Conservation (phyloP, 2,888 invertebrate genomes). For the Hedya salicella region DNA sequence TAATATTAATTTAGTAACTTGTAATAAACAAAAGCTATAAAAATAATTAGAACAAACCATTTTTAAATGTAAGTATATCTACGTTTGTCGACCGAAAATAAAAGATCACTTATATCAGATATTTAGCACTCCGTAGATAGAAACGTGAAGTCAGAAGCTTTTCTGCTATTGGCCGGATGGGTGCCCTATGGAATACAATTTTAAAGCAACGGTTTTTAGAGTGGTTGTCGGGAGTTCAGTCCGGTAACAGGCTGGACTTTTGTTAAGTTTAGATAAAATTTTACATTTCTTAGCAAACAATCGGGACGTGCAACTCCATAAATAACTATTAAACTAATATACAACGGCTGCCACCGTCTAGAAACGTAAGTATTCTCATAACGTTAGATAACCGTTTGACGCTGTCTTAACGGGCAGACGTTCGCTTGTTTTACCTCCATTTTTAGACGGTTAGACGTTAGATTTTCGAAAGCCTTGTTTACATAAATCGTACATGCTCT, state of each 20-base stretch:
- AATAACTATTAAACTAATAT: constrained; percentile 55
- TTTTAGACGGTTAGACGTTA: constrained; percentile 73
- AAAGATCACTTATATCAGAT: constrained; percentile 22
- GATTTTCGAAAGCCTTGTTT: constrained; percentile 67
- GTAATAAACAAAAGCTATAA: too few species aligned
- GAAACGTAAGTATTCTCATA: constrained; percentile 66
- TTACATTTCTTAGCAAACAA: constrained; percentile 56
- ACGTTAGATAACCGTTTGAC: constrained; percentile 61
- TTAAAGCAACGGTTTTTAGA: constrained; percentile 80
- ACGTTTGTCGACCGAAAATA: not conserved
- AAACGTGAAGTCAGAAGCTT: constrained; percentile 53
- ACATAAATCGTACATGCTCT: constrained; percentile 51
- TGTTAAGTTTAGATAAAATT: constrained; percentile 64
- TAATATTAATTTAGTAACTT: too few species aligned
- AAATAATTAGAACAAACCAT: too few species aligned
- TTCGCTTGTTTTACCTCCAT: constrained; percentile 84
- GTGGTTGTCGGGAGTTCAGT: constrained; percentile 61
- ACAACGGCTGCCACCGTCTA: constrained; percentile 72
- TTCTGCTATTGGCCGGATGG: constrained; percentile 59
- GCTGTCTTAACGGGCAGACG: constrained; percentile 60
- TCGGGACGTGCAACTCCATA: constrained; percentile 59
- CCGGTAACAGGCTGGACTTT: constrained; percentile 72
- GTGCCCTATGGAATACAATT: constrained; percentile 69
- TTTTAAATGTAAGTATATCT: too few species aligned
- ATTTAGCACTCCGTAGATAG: constrained; percentile 49